These are phyloP conservation scores for Meandrina meandrites DNA, from an alignment of 92 coral and sea anemone genomes.

Conservation along the genomic window DNA sequence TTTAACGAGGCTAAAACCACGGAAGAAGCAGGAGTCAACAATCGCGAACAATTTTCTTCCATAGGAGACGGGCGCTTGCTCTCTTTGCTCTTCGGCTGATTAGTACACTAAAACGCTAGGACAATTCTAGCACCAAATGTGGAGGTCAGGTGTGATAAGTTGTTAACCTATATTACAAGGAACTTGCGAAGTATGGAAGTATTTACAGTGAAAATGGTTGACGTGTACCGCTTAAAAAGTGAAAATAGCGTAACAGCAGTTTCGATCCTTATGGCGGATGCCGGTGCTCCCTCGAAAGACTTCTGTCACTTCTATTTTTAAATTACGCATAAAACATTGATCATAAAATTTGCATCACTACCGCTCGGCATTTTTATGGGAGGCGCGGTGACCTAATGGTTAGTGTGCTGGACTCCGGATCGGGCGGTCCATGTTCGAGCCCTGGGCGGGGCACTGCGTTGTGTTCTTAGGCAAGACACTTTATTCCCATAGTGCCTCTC, in stretches of 20 bases:
- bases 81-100: too few relatives aligned
- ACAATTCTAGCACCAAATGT: background rate
- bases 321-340: background rate
- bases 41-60: conserved; percentile 1
- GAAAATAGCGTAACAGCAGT: background rate
- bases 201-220: background rate
- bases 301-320: background rate
- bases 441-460: too few relatives aligned
- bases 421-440: too few relatives aligned
- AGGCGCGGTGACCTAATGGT: too few relatives aligned
- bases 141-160: background rate
- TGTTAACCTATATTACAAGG: background rate
- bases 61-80: background rate
- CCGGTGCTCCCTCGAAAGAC: background rate
- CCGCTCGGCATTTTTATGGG: too few relatives aligned
- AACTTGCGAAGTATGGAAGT: background rate
- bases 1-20: background rate
- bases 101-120: background rate
- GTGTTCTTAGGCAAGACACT: too few relatives aligned
- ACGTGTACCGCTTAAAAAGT: background rate
- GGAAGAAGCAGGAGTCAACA: background rate
- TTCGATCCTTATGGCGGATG: background rate
- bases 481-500: too few relatives aligned
- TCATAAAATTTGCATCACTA: too few relatives aligned
- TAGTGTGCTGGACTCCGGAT: too few relatives aligned